Conservation (phyloP, 1,140 invertebrate species). For the Brachionus plicatilis region DNA sequence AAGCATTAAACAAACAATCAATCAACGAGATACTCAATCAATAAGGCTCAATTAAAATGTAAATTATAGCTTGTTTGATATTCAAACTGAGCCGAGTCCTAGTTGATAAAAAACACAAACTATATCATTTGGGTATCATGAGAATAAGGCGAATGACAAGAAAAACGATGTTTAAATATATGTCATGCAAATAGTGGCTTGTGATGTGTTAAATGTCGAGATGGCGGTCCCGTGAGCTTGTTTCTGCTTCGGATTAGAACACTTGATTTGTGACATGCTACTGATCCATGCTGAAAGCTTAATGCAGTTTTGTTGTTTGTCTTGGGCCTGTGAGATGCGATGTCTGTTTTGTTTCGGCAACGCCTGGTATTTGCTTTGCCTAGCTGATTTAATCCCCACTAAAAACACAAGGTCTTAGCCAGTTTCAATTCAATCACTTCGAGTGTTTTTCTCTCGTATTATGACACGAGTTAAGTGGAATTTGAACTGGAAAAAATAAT, state of each 20-base stretch:
- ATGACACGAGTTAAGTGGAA: background rate
- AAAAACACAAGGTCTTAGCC: background rate
- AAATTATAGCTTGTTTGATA: slow-evolving; percentile 30
- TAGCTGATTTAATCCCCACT: background rate
- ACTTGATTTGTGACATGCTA: background rate
- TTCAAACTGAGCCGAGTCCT: background rate
- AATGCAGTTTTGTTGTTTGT: background rate
- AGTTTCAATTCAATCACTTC: background rate
- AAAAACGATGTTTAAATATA: background rate
- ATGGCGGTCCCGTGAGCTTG: background rate
- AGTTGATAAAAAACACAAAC: slow-evolving; percentile 7
- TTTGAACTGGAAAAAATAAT: background rate
- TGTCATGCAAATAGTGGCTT: background rate
- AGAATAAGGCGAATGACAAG: background rate
- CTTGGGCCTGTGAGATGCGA: background rate
- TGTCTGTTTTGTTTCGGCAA: background rate
- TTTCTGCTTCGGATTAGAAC: slow-evolving; percentile 11
- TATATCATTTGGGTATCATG: background rate
- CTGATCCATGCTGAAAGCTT: slow-evolving; percentile 16
- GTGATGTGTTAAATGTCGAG: slow-evolving; percentile 3
- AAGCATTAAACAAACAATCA: slow-evolving; percentile 36
- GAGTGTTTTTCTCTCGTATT: background rate
- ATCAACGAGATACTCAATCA: slow-evolving; percentile 35
- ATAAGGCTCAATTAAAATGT: slow-evolving; percentile 32
- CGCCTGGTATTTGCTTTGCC: background rate